Percentiles rank a stretch among this genome's conserved stretches.
Conservation (phyloP, 2,113 vertebrate species). For the Etia nguti region DNA sequence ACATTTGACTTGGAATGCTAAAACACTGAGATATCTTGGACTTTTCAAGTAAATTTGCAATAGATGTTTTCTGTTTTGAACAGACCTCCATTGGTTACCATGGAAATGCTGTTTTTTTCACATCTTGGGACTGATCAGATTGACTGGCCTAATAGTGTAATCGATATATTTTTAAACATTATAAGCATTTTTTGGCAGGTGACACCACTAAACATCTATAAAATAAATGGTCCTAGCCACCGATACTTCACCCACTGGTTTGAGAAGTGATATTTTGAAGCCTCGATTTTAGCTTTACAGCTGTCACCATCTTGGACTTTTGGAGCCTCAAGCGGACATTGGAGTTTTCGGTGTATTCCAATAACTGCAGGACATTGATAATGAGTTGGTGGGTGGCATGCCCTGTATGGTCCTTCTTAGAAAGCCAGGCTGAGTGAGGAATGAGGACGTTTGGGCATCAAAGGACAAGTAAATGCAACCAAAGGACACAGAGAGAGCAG, state of each 20-base stretch:
- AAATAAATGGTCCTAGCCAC: background rate
- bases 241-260: background rate
- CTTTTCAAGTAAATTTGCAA: background rate
- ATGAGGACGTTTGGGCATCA: background rate
- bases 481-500: background rate
- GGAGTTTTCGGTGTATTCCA: background rate
- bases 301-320: background rate
- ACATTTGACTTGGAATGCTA: background rate
- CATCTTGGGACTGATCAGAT: background rate
- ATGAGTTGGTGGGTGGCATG: background rate
- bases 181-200: background rate
- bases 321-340: background rate
- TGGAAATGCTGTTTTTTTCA: background rate
- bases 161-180: background rate
- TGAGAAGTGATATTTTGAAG: no score
- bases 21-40: background rate
- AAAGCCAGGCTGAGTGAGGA: background rate
- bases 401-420: background rate
- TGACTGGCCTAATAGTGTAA: background rate
- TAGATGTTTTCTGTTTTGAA: background rate
- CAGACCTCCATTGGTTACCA: background rate
- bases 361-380: background rate
- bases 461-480: constrained; percentile 23
- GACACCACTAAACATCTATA: background rate
- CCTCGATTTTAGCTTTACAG: background rate